Base-by-base conservation (phyloP, 2,888 invertebrate species). In the Eupithecia exiguata region DNA sequence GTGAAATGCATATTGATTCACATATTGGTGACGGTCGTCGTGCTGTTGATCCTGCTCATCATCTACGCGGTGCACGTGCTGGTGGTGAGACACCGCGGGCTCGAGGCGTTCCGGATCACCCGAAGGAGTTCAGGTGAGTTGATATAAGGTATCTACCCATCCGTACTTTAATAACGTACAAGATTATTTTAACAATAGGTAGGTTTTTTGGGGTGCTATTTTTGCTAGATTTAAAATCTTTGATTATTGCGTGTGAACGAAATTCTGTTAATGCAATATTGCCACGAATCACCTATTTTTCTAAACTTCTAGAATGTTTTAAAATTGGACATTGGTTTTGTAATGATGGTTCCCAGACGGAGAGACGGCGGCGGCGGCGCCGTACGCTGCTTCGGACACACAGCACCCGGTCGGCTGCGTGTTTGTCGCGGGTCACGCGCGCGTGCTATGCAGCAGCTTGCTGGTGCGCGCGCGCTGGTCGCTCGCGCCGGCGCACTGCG, bases 401-500 rank as follows among this genome's bases (percentile, higher is more conserved):
- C 30, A 16, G 16, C 61, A 65, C 6, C 43, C 21, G 4, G 25
- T 74, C 21, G 77, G 79, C 21, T 53, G 68, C 35, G 74, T 65
- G 25, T 74, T 40, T 62, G 72, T 79, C 6, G 25, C 14, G 18
- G 25, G 6, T 1, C 36, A n/a, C 1, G 21, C 16, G 18, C 61
- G 66, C 16, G 21, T 58, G 7, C 62, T 74, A 10, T 77, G 79
- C 68, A 72, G 63, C 40, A 69, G 65, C 25, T 67, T 71, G 40
- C 68, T 71, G 14, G 6, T 77, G 63, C 62, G 18, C 65, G 66
- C 43, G 21, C 65, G 53, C 68, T 75, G 77, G 78, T 71, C 75
- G 43, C 63, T 75, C 30, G 76, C 71, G 35, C 77, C 74, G 12
- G 80, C 77, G 61, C 76, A 72, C 53, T 78, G 74, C 68, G 75